Conservation (phyloP, 2,113 vertebrate genomes). For the Acinonyx jubatus region DNA sequence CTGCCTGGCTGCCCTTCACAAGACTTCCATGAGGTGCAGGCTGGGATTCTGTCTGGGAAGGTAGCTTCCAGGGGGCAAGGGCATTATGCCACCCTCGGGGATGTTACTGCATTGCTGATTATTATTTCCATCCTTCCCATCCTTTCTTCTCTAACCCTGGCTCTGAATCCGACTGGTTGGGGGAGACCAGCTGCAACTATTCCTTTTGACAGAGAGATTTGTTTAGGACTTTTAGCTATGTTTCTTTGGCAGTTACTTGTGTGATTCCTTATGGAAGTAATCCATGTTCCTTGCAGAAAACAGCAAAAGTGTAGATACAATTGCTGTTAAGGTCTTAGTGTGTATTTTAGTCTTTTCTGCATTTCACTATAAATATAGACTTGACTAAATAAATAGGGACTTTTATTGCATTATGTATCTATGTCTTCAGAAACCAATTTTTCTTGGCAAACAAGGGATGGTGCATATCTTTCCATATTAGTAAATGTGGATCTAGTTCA, state of each 20-base stretch:
- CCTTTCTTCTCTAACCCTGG: background rate
- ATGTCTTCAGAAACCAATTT: background rate
- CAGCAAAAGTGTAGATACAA: background rate
- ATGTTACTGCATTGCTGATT: background rate
- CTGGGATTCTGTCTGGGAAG: background rate
- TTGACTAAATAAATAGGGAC: background rate
- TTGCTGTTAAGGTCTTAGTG: background rate
- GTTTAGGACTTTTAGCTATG: background rate
- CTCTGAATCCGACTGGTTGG: background rate
- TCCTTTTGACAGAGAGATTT: background rate
- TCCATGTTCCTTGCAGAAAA: background rate
- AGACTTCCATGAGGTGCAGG: background rate
- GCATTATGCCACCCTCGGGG: background rate
- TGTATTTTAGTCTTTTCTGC: background rate
- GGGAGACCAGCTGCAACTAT: background rate
- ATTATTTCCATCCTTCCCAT: background rate
- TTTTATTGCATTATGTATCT: background rate
- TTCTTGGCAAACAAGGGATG: background rate
- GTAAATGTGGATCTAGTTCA: background rate
- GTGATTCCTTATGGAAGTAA: background rate
- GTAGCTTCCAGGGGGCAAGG: background rate
- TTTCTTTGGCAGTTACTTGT: background rate
- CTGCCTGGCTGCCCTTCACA: too few relatives aligned
- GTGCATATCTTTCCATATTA: background rate
- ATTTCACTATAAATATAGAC: background rate